Base-by-base conservation (phyloP, 2,888 invertebrate genomes). In the Macrophya alboannulata region DNA sequence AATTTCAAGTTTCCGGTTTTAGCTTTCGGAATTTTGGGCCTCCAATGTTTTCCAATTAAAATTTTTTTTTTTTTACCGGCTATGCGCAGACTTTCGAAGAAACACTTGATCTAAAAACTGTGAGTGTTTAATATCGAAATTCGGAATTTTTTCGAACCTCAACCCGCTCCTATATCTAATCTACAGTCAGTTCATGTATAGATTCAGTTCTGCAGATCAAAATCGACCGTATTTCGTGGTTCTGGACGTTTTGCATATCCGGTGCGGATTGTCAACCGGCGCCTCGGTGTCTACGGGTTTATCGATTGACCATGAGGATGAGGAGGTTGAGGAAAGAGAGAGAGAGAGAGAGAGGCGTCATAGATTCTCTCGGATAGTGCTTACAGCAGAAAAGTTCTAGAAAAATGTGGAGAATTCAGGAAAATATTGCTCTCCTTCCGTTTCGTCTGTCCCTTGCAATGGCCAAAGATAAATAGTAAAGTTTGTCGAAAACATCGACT, bases 221-320 rank as follows among this genome's bases (percentile, higher is more conserved):
- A 65, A 31, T 65, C 31, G 3, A 65, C 12, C 31, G 21, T 40
- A 40, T 37, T 72, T 31, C 31, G 31, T 31, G 37, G n/a, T 40
- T 40, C 40, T 40, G 76, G n/a, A 51, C 15, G 45, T 6, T 81
- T 59, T 81, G 81, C 40, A 81, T 81, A 40, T 81, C 81, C 59
- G 81, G n/a, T 59, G 40, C 40, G 25, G 6, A 43, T 40, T 72
- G 51, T 51, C 21, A 31, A 15, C 72, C 72, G 81, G 62, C 81
- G 81, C 59, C 81, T 81, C 9, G 21, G n/a, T 81, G 81, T 81
- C 81, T 81, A 62, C 62, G 81, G 40, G 81, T 59, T 62, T 81
- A 81, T 81, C 81, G 81, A 81, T 81, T 81, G 59, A 81, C 21
- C 81, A 59, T 25, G 81, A 62, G 81, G 40, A 55, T 55, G 43